A percentile compares a stretch with the other conserved stretches of the same genome.
phyloP scores from a whole-genome alignment of 1,140 invertebrate genomes.

The Phocides pigmalion region DNA sequence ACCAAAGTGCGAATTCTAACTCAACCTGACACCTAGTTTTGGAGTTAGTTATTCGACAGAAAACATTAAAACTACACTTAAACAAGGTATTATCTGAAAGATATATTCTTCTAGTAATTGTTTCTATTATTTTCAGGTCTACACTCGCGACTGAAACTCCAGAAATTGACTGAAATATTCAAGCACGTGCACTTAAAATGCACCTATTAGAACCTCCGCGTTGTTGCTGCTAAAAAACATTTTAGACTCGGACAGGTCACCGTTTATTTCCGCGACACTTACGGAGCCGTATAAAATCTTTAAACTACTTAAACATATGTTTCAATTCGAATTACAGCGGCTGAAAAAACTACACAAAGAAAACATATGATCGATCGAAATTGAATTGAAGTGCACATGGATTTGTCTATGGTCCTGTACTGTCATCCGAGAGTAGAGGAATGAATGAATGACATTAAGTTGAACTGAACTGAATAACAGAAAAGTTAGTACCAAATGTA shows the following conservation, averaged over 20 bases:
- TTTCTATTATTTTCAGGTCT: conserved; percentile 39
- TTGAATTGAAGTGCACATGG: conserved; percentile 82
- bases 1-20: conserved; percentile 62
- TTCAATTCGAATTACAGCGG: conserved; percentile 78
- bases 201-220: conserved; percentile 61
- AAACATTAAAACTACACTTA: conserved; percentile 29
- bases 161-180: conserved; percentile 70
- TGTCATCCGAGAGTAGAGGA: conserved; percentile 54
- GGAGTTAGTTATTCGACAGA: conserved; percentile 19
- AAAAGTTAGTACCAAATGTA: no score
- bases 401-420: conserved; percentile 68
- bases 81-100: conserved; percentile 11
- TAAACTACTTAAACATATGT: conserved; percentile 52
- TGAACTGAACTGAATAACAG: conserved; percentile 27
- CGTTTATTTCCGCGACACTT: not conserved
- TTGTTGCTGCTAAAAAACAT: conserved; percentile 18
- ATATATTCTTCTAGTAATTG: conserved; percentile 30
- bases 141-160: conserved; percentile 56
- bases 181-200: conserved; percentile 79
- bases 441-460: conserved; percentile 43
- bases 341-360: conserved; percentile 83
- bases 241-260: conserved; percentile 1
- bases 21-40: conserved; percentile 55
- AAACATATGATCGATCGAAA: conserved; percentile 84
- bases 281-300: not conserved